Conservation (phyloP, 2,113 vertebrate species). For the Parus major region DNA sequence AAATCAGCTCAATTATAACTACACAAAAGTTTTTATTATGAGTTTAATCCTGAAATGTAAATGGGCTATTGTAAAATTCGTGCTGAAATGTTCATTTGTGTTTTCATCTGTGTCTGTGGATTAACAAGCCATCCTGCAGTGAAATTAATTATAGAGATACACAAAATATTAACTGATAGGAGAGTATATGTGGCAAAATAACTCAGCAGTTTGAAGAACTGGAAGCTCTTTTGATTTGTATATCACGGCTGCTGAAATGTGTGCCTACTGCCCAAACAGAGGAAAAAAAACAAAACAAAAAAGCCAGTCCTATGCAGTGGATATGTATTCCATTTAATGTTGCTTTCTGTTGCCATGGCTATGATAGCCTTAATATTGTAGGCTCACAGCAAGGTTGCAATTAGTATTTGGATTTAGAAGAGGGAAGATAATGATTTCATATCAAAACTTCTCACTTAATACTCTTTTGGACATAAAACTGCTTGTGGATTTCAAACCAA, state of each 20-base stretch:
- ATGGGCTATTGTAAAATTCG: constrained; percentile 54
- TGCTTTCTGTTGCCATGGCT: constrained; percentile 76
- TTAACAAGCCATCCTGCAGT: constrained; percentile 40
- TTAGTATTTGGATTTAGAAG: constrained; percentile 80
- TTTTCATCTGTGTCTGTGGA: constrained; percentile 60
- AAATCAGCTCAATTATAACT: constrained; percentile 73
- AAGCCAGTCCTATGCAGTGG: not conserved
- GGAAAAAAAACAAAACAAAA: not conserved
- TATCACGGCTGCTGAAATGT: not conserved
- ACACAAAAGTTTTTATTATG: constrained; percentile 72
- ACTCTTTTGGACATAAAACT: constrained; percentile 62
- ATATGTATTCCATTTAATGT: constrained; percentile 47
- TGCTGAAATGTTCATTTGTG: constrained; percentile 68
- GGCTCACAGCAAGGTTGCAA: constrained; percentile 78
- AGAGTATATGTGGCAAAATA: constrained; percentile 22
- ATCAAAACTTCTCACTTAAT: constrained; percentile 72
- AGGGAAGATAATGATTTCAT: constrained; percentile 75
- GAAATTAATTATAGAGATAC: constrained; percentile 65
- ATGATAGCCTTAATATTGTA: constrained; percentile 68
- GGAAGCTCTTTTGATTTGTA: constrained; percentile 42
- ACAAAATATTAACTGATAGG: constrained; percentile 52
- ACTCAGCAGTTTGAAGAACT: constrained; percentile 15
- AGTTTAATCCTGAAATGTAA: constrained; percentile 72
- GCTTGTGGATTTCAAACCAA: constrained; percentile 55
- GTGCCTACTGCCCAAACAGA: not conserved